Evolutionary conservation across 1,140 invertebrate genomes (phyloP).

Genomic region (Drosophila bocki): DNA sequence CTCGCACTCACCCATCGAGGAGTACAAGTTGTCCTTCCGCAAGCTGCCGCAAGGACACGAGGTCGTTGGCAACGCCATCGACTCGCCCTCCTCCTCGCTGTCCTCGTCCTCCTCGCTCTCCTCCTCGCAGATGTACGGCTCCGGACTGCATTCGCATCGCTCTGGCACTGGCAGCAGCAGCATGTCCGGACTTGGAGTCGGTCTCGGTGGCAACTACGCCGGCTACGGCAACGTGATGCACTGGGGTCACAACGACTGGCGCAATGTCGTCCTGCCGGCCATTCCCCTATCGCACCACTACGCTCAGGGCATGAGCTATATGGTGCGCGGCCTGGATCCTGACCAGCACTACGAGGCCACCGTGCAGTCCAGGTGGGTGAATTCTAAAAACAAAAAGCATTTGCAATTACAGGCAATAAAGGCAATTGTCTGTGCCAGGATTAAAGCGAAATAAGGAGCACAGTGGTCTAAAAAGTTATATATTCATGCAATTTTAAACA

Average conservation of each 20-base stretch:
- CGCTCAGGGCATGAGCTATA: constrained; percentile 87
- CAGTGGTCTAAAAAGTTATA: neutral
- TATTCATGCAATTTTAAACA: too few relatives aligned
- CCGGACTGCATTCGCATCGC: constrained; percentile 71
- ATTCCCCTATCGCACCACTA: constrained; percentile 85
- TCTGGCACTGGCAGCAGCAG: constrained; percentile 67
- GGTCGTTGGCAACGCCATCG: constrained; percentile 85
- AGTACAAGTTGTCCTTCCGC: constrained; percentile 88
- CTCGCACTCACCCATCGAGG: constrained; percentile 88
- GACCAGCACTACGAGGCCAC: constrained; percentile 88
- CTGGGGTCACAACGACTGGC: constrained; percentile 86
- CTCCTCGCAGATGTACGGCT: constrained; percentile 71
- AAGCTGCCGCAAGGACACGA: constrained; percentile 86
- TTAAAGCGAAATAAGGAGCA: neutral
- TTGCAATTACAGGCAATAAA: constrained; percentile 6
- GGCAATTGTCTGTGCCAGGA: neutral
- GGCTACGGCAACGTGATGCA: constrained; percentile 83
- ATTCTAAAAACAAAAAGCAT: neutral
- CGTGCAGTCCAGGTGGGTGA: constrained; percentile 86
- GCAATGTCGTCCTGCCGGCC: constrained; percentile 87
- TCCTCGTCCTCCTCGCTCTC: constrained; percentile 69
- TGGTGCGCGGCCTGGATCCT: constrained; percentile 87
- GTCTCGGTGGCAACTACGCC: constrained; percentile 58
- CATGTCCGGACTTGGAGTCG: constrained; percentile 33
- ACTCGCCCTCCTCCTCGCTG: constrained; percentile 84